A percentile compares a stretch with the other conserved stretches of the same genome.
Evolutionary conservation across 92 coral and sea anemone genomes (phyloP).

Genomic region (Palythoa grandis): DNA sequence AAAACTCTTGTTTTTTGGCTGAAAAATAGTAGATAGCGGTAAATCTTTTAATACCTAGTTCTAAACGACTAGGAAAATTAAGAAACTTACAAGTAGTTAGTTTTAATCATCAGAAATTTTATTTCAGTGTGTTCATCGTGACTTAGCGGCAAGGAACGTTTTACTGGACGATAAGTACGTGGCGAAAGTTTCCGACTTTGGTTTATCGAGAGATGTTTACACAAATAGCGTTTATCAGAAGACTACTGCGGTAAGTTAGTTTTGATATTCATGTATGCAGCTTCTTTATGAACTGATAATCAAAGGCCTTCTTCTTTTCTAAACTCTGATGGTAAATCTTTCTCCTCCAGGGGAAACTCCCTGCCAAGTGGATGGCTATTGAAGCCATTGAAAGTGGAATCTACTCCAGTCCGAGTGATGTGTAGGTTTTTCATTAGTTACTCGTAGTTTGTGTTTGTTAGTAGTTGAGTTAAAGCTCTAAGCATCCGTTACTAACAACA

Average conservation of each 20-base stretch:
- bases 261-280: no score
- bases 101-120: neutral
- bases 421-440: conserved; percentile 63
- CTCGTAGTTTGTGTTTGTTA: neutral
- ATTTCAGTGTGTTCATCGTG: conserved; percentile 59
- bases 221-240: conserved; percentile 57
- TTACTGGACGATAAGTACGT: conserved; percentile 52
- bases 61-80: no score
- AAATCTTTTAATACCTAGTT: no score
- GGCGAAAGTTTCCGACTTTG: conserved; percentile 69
- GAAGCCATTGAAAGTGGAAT: conserved; percentile 80
- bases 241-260: conserved; percentile 27
- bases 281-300: neutral
- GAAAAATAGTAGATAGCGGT: no score
- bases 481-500: no score
- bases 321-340: neutral
- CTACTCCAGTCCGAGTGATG: conserved; percentile 86
- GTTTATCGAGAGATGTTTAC: conserved; percentile 63
- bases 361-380: conserved; percentile 94
- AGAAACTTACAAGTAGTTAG: no score
- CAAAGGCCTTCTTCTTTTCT: neutral
- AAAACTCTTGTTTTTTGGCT: no score
- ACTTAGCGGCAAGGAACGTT: conserved; percentile 61
- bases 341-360: conserved; percentile 76
- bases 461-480: no score